phyloP scores from a whole-genome alignment of 2,797 vertebrate species.

The Ctenochaetus hawaiiensis region DNA sequence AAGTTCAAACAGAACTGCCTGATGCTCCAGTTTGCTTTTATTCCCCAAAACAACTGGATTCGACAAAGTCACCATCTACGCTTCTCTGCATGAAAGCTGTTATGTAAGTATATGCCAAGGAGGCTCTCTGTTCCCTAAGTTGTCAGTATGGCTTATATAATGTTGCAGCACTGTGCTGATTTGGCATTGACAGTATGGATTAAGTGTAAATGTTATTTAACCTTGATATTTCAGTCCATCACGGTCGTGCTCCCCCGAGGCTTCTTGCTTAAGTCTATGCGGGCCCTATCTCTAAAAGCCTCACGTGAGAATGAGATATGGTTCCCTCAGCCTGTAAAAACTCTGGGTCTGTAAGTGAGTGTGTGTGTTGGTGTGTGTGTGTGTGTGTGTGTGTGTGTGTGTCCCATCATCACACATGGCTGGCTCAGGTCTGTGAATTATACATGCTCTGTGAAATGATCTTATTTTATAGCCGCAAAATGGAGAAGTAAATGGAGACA shows the following conservation, averaged over 20 bases:
- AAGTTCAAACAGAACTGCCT: not conserved
- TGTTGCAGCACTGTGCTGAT: conserved; percentile 67
- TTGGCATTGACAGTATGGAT: conserved; percentile 61
- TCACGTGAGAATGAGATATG: conserved; percentile 71
- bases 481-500: conserved; percentile 78
- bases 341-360: conserved; percentile 36
- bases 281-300: conserved; percentile 67
- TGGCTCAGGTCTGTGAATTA: conserved; percentile 84
- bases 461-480: conserved; percentile 84
- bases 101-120: conserved; percentile 64
- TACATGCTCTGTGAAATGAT: conserved; percentile 87
- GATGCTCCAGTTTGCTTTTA: conserved; percentile 5
- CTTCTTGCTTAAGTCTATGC: conserved; percentile 45
- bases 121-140: conserved; percentile 63
- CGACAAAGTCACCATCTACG: conserved; percentile 47
- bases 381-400: conserved; percentile 54
- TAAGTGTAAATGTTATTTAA: conserved; percentile 66
- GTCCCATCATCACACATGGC: conserved; percentile 82
- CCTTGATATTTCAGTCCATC: conserved; percentile 50
- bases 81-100: conserved; percentile 43
- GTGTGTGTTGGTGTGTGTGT: conserved; percentile 39
- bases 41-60: conserved; percentile 22
- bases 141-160: conserved; percentile 75
- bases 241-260: conserved; percentile 34
- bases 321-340: conserved; percentile 69